phyloP scores from a whole-genome alignment of 2,888 invertebrate species.

The Sicus ferrugineus region DNA sequence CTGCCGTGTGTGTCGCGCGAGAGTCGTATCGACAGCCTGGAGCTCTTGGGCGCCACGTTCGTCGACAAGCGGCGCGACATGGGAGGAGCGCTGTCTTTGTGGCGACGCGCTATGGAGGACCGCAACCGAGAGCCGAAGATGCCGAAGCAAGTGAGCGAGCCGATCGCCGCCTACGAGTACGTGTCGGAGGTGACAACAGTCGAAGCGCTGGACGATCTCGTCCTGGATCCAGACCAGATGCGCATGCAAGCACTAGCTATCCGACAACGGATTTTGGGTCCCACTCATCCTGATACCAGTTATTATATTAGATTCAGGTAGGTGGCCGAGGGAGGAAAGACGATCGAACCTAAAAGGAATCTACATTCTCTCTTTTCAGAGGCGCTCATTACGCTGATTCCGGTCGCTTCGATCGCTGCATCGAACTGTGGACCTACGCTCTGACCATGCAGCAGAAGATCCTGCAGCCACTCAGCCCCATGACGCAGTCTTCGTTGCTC shows the following conservation, averaged over 20 bases:
- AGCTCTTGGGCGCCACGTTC: slow-evolving; percentile 91
- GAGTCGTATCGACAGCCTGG: slow-evolving; percentile 88
- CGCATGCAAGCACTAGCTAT: slow-evolving; percentile 94
- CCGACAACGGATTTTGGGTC: slow-evolving; percentile 87
- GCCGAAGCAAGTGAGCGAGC: slow-evolving; percentile 77
- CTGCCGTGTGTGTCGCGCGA: slow-evolving; percentile 77
- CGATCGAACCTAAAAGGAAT: background rate
- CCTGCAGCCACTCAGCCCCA: slow-evolving; percentile 89
- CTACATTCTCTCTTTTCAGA: slow-evolving; percentile 59
- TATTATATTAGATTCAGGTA: slow-evolving; percentile 88
- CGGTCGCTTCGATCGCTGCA: slow-evolving; percentile 90
- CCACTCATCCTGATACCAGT: slow-evolving; percentile 95
- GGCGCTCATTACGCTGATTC: slow-evolving; percentile 95
- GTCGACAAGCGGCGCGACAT: slow-evolving; percentile 97
- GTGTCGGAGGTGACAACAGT: slow-evolving; percentile 82
- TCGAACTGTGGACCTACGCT: slow-evolving; percentile 95
- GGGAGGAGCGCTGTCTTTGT: slow-evolving; percentile 85
- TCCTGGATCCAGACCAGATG: slow-evolving; percentile 95
- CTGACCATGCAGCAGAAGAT: slow-evolving; percentile 95
- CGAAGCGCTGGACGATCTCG: slow-evolving; percentile 82
- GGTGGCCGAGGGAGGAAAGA: background rate
- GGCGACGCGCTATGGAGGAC: slow-evolving; percentile 91
- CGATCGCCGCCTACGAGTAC: slow-evolving; percentile 88
- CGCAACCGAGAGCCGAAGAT: slow-evolving; percentile 75
- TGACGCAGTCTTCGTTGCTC: slow-evolving; percentile 93